Percentiles rank a stretch among this genome's conserved stretches.
phyloP scores from a whole-genome alignment of 1,140 invertebrate genomes.

The Arctopsyche grandis region DNA sequence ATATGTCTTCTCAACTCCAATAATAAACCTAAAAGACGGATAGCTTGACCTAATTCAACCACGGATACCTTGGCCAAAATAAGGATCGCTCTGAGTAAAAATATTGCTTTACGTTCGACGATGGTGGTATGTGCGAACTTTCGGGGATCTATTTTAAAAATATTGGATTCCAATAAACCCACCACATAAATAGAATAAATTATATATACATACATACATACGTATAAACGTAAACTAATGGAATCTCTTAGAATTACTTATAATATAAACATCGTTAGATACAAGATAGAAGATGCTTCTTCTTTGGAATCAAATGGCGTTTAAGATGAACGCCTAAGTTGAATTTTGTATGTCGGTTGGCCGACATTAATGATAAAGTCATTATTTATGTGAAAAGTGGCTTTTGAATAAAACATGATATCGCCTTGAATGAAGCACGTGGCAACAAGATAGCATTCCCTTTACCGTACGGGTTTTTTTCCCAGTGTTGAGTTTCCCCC shows the following conservation, averaged over 20 bases:
- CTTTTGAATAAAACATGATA: constrained; percentile 24
- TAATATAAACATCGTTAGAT: no score
- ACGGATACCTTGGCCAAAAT: neutral
- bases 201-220: no score
- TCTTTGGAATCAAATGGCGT: neutral
- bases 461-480: neutral
- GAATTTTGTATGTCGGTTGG: neutral
- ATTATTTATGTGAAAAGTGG: constrained; percentile 25
- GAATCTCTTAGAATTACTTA: no score
- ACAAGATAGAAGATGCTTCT: no score
- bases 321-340: neutral
- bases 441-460: constrained; percentile 6
- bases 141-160: neutral
- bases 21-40: constrained; percentile 25
- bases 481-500: neutral
- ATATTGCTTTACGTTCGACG: neutral
- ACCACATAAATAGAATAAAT: no score
- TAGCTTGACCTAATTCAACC: constrained; percentile 22
- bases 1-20: neutral
- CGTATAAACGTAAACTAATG: no score
- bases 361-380: constrained; percentile 11
- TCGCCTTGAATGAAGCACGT: neutral
- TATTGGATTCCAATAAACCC: neutral
- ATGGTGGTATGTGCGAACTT: neutral
- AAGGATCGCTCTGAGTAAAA: neutral